A percentile compares a stretch with the other conserved stretches of the same genome.
Evolutionary conservation across 1,140 invertebrate species (phyloP).

Genomic region (Drosophila hydei): DNA sequence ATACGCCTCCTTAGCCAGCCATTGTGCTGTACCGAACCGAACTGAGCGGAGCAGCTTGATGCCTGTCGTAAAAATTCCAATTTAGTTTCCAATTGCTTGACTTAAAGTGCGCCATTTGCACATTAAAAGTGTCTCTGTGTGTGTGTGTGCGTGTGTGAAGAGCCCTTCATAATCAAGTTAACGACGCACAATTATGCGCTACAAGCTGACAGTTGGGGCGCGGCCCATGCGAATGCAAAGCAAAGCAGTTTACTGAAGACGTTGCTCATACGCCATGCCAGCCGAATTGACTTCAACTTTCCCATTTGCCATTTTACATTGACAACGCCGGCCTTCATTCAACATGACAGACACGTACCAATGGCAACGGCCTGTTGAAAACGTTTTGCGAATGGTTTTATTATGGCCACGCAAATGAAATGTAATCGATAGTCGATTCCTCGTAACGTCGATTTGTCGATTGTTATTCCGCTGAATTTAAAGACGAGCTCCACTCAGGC

Average conservation of each 20-base stretch:
- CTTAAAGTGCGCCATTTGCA: slow-evolving; percentile 76
- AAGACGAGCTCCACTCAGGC: slow-evolving; percentile 7
- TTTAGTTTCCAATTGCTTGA: slow-evolving; percentile 82
- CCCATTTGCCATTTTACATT: slow-evolving; percentile 56
- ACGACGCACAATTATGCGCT: slow-evolving; percentile 79
- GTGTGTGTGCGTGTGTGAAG: slow-evolving; percentile 20
- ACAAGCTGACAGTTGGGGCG: slow-evolving; percentile 69
- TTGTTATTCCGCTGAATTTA: slow-evolving; percentile 43
- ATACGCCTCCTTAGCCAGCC: slow-evolving; percentile 36
- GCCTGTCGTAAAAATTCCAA: slow-evolving; percentile 80
- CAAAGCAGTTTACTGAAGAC: slow-evolving; percentile 70
- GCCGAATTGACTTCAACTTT: background rate
- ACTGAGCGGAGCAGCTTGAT: slow-evolving; percentile 46
- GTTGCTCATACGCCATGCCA: slow-evolving; percentile 70
- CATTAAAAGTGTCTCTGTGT: slow-evolving; percentile 50
- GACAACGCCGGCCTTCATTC: slow-evolving; percentile 54
- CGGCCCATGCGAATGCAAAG: slow-evolving; percentile 63
- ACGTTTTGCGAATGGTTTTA: slow-evolving; percentile 66
- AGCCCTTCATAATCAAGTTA: slow-evolving; percentile 79
- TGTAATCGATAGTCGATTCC: slow-evolving; percentile 63
- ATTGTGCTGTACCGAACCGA: slow-evolving; percentile 42
- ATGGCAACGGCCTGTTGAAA: slow-evolving; percentile 65
- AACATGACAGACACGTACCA: slow-evolving; percentile 74
- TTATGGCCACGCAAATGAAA: slow-evolving; percentile 45
- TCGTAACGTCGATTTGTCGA: slow-evolving; percentile 2